phyloP scores from a whole-genome alignment of 2,888 invertebrate genomes.

The Tetrapedia diversipes region DNA sequence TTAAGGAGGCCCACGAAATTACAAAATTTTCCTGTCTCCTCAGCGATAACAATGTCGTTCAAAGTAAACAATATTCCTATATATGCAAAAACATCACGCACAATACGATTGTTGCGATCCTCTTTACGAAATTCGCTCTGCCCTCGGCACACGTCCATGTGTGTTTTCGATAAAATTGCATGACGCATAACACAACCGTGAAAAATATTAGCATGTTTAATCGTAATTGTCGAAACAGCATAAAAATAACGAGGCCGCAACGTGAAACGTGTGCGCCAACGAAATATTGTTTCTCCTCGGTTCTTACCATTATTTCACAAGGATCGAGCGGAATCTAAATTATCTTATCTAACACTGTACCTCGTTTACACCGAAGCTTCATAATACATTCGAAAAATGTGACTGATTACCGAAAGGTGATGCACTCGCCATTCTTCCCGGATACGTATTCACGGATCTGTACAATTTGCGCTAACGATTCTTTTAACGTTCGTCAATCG shows the following conservation, averaged over 20 bases:
- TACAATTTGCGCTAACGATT: constrained; percentile 43
- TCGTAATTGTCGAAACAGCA: constrained; percentile 1
- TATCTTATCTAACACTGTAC: constrained; percentile 62
- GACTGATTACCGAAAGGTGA: constrained; percentile 47
- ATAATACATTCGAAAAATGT: constrained; percentile 20
- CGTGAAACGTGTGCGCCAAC: not conserved
- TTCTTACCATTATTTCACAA: not conserved
- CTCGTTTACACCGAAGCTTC: constrained; percentile 11
- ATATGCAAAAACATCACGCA: not conserved
- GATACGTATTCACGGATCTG: not conserved
- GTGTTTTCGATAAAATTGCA: constrained; percentile 20
- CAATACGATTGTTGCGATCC: not conserved
- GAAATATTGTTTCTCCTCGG: constrained; percentile 1
- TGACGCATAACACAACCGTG: not conserved
- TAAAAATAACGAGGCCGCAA: not conserved
- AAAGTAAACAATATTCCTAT: not conserved
- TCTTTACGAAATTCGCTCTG: not conserved
- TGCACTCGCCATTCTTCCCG: not conserved
- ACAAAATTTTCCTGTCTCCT: not conserved
- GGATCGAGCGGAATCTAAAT: constrained; percentile 3
- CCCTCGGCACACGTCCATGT: not conserved
- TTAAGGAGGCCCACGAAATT: not conserved
- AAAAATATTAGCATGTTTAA: constrained; percentile 10
- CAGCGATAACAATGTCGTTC: not conserved
- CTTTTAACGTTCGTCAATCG: constrained; percentile 33